Evolutionary conservation across 1,140 invertebrate genomes (phyloP), one percentile per base, ranked within the genome.

Genomic region (Parasteatoda tepidariorum): DNA sequence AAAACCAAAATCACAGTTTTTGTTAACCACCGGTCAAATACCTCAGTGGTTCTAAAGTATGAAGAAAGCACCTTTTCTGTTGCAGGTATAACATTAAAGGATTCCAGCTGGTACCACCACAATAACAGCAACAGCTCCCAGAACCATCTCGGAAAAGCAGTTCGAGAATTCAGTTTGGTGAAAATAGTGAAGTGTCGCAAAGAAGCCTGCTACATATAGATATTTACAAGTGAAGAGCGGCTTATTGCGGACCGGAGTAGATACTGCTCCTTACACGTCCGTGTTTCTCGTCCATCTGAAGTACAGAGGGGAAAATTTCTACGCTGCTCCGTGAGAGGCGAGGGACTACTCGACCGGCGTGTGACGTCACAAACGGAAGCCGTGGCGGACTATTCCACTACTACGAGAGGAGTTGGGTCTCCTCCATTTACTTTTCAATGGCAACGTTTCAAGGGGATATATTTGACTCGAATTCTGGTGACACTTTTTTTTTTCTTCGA

Each of bases 301-400:
- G 38, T 26, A 9, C 34, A 34, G 9, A 71, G 34, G n/a, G 34
- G 33, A 64, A 41, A 48, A 15, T 48, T 48, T 48, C 38, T 48
- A 48, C 38, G 9, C n/a, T 41, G 59, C 59, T 24, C 73, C 28
- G 59, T 68, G 54, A n/a, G 38, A n/a, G 54, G 48, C 31, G 55
- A 57, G 31, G 76, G 66, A 61, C 57, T 79, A 79, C 76, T 68
- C 76, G 62, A 79, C 76, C 76, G 62, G 76, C 48, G 48, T 38
- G 22, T 79, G 76, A 79, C 76, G 76, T 79, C 76, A 79, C 26
- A 68, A n/a, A 30, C 76, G 76, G 76, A 79, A 79, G 76, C 54
- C 38, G 30, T 61, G 26, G 76, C 28, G 76, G 76, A 59, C 76
- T 34, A 59, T 68, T 24, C 76, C 41, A 79, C 76, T 79, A 11